Evolutionary conservation across 2,888 invertebrate species (phyloP).

Genomic region (Pseudococcus jackbeardsleyi): DNA sequence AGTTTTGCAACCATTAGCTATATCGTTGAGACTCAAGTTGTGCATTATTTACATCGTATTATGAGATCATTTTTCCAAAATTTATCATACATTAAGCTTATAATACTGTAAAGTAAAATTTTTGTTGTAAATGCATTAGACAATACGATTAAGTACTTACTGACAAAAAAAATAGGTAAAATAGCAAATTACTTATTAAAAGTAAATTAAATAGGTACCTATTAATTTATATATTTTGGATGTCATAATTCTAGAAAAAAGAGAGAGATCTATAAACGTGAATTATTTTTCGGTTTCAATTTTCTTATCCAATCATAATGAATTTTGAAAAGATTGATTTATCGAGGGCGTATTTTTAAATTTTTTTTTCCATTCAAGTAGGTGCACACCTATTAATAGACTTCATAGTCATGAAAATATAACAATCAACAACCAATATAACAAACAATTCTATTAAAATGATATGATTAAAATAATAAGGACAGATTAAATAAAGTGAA

Average conservation of each 20-base stretch:
- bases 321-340: no score
- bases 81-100: neutral
- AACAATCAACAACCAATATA: neutral
- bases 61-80: conserved; percentile 8
- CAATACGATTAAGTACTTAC: no score
- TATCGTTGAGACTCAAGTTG: neutral
- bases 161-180: no score
- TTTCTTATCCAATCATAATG: no score
- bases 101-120: neutral
- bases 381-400: no score
- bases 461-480: neutral
- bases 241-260: no score
- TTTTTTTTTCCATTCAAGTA: no score
- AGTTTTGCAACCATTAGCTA: neutral
- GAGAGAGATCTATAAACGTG: neutral
- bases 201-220: no score
- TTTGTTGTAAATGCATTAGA: neutral
- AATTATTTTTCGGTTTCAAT: no score
- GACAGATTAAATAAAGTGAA: neutral
- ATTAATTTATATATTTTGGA: no score
- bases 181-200: no score
- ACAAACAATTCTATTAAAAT: neutral
- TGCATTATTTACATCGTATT: conserved; percentile 1
- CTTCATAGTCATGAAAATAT: neutral
- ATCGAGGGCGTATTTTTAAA: no score